Conservation (phyloP, 2,797 vertebrate genomes). For the Mus caroli region DNA sequence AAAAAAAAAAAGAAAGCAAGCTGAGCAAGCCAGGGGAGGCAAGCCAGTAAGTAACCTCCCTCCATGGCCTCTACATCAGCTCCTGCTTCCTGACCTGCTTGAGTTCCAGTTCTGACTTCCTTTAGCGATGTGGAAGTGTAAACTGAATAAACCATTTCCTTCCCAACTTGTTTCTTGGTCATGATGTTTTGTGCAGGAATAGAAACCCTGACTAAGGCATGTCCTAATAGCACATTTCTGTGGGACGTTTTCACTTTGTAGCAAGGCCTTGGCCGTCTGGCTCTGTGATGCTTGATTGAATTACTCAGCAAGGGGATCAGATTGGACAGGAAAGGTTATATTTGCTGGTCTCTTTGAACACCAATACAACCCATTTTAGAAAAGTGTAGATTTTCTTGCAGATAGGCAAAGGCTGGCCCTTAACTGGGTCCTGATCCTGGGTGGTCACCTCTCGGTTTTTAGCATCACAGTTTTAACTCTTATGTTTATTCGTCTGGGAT, state of each 20-base stretch:
- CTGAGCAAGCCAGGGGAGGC: not conserved
- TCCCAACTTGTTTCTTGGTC: too few species aligned
- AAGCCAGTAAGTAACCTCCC: not conserved
- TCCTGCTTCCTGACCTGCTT: not conserved
- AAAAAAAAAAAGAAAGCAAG: too few species aligned
- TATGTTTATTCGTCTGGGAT: not conserved
- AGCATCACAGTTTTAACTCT: not conserved
- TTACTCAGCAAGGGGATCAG: not conserved
- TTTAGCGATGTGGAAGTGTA: not conserved
- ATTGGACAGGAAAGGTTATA: not conserved
- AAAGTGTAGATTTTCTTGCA: constrained; percentile 20
- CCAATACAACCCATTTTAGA: not conserved
- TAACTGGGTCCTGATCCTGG: not conserved
- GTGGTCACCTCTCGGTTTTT: not conserved
- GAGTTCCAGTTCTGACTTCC: not conserved
- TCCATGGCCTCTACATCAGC: not conserved
- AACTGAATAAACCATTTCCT: not conserved
- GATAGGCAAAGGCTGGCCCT: not conserved
- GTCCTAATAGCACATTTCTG: not conserved
- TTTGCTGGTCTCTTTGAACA: not conserved
- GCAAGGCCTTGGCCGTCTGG: not conserved
- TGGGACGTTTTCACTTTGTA: not conserved
- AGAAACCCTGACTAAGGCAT: not conserved
- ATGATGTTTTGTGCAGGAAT: not conserved
- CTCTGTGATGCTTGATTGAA: not conserved